Conservation (phyloP, 2,797 vertebrate genomes). For the Lepidocolaptes lacrymiger region DNA sequence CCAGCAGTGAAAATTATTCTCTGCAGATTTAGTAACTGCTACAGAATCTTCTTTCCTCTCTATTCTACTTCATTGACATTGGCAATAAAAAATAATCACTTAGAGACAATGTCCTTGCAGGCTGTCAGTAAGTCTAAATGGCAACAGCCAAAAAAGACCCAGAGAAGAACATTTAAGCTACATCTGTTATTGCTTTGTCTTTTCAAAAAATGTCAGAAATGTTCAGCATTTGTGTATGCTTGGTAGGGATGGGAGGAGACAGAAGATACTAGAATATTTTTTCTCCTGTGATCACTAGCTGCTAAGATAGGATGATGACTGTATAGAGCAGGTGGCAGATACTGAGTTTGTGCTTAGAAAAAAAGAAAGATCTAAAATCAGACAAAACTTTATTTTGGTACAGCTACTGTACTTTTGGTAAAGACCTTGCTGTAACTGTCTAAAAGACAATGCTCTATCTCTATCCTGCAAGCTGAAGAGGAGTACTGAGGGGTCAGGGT, state of each 20-base stretch:
- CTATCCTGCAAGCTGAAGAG: background rate
- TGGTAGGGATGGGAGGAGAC: background rate
- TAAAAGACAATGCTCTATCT: background rate
- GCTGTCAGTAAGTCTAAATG: slow-evolving; percentile 48
- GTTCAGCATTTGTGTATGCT: background rate
- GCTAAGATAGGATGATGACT: background rate
- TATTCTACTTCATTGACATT: slow-evolving; percentile 45
- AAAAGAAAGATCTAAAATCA: slow-evolving; percentile 16
- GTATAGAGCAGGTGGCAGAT: background rate
- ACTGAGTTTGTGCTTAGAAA: background rate
- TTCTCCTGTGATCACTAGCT: slow-evolving; percentile 25
- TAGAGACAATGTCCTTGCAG: slow-evolving; percentile 40
- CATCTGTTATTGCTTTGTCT: slow-evolving; percentile 25
- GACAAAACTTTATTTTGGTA: slow-evolving; percentile 14
- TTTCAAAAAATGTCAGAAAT: slow-evolving; percentile 16
- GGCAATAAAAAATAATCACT: slow-evolving; percentile 69
- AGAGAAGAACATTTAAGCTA: slow-evolving; percentile 33
- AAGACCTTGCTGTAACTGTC: background rate
- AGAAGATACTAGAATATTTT: background rate
- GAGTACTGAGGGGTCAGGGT: background rate
- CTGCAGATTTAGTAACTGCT: slow-evolving; percentile 54
- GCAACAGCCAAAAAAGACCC: slow-evolving; percentile 18
- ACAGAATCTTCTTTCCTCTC: slow-evolving; percentile 40
- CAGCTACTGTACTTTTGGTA: background rate
- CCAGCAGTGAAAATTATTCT: slow-evolving; percentile 50